Evolutionary conservation across 2,113 vertebrate species (phyloP), one percentile per base, ranked within the genome.

Genomic region (Candoia aspera): DNA sequence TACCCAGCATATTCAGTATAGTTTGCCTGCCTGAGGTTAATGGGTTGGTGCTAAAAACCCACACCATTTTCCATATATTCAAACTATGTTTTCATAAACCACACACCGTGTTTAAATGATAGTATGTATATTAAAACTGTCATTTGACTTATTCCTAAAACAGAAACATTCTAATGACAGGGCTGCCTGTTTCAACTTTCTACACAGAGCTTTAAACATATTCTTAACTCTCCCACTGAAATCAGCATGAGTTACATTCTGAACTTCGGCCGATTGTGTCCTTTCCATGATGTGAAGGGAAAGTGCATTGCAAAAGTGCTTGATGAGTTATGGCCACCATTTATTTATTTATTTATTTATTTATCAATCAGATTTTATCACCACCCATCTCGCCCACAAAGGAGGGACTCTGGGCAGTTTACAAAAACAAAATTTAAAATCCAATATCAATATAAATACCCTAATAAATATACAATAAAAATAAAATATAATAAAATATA

Each of bases 1-100:
- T 94, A 91, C 87, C 64, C 95, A 96, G 91, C 90, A 92, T 92
- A 95, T 91, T 94, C 94, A 94, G 95, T 93, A 93, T 92, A 92
- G 90, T 95, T 91, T 92, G 94, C 87, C 93, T 95, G 92, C 86
- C 87, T 95, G 92, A 92, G 93, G 92, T 73, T 95, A 96, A 94
- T 93, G 84, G 94, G 73, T 60, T 95, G 94, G 91, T 92, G 94
- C 92, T 92, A 93, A 95, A 94, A 92, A 93, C 92, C 93, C 94
- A 93, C 92, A 92, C 84, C 54, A 92, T 86, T 94, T 92, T 37
- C 90, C 68, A 58, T 89, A 59, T 62, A 92, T 90, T 83, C 86
- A 94, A 92, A 93, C 37, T 92, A 92, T 94, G 94, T 96, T 90
- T 53, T 94, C 62, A 73, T 87, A 55, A 86, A 62, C 62, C 93